Evolutionary conservation across 2,113 vertebrate species (phyloP).

Genomic region (Triplophysa tibetana): DNA sequence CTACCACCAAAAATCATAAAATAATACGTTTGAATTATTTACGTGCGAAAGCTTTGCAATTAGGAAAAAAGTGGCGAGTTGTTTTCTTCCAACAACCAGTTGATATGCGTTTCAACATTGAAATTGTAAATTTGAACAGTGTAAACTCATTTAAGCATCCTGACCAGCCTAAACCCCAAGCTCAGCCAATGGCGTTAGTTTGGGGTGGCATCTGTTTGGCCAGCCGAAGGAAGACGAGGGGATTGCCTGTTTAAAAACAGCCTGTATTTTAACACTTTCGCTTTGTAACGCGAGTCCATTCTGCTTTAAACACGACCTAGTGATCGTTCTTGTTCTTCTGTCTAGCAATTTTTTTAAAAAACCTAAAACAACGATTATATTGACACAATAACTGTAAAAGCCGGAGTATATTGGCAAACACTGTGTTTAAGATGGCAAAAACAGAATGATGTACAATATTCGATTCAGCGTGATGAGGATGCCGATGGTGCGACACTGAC

Average conservation of each 20-base stretch:
- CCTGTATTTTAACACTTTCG: not conserved
- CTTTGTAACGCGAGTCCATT: too few relatives aligned
- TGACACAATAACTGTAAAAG: not conserved
- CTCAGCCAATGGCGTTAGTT: not conserved
- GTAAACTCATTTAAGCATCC: not conserved
- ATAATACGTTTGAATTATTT: too few relatives aligned
- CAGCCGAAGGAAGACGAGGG: not conserved
- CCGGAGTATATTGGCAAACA: not conserved
- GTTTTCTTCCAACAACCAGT: too few relatives aligned
- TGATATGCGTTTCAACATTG: too few relatives aligned
- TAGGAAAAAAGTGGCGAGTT: too few relatives aligned
- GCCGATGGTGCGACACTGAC: conserved; percentile 66
- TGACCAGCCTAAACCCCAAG: not conserved
- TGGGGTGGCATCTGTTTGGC: too few relatives aligned
- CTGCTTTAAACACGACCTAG: too few relatives aligned
- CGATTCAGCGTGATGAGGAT: conserved; percentile 3
- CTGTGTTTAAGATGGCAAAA: not conserved
- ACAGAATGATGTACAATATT: not conserved
- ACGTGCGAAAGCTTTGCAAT: too few relatives aligned
- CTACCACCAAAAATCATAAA: too few relatives aligned
- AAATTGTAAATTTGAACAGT: too few relatives aligned
- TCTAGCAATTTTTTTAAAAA: too few relatives aligned
- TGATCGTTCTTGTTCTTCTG: too few relatives aligned
- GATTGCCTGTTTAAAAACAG: not conserved
- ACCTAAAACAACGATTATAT: not conserved